Percentiles rank a stretch among this genome's conserved stretches.
Evolutionary conservation across 2,888 invertebrate species (phyloP).

Genomic region (Rhingia campestris): DNA sequence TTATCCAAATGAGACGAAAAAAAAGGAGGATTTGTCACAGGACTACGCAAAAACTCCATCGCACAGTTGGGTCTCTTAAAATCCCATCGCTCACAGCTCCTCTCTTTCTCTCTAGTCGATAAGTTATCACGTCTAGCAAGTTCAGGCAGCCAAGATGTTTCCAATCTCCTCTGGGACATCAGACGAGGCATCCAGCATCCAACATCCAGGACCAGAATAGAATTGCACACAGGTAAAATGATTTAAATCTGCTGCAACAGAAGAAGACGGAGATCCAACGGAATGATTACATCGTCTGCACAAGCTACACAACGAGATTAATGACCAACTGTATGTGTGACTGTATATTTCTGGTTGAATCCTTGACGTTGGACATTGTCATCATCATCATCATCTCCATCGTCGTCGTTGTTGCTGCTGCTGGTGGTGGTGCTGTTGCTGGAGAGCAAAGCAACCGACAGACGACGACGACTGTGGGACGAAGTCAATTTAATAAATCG

Average conservation of each 20-base stretch:
- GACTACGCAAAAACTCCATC: constrained; percentile 27
- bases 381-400: constrained; percentile 63
- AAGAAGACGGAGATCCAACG: constrained; percentile 56
- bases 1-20: constrained; percentile 49
- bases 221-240: constrained; percentile 65
- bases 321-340: constrained; percentile 50
- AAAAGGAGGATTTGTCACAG: constrained; percentile 52
- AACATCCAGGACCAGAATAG: constrained; percentile 6
- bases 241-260: constrained; percentile 60
- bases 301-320: constrained; percentile 59
- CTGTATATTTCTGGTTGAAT: constrained; percentile 41
- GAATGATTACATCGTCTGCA: constrained; percentile 62
- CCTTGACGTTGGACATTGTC: constrained; percentile 67
- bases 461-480: constrained; percentile 23
- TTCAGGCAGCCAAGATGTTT: constrained; percentile 64
- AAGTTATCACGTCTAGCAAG: constrained; percentile 62
- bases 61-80: constrained; percentile 50
- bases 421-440: background rate
- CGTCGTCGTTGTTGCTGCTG: background rate
- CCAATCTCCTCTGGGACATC: constrained; percentile 62
- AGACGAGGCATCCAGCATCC: constrained; percentile 36
- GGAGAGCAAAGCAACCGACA: constrained; percentile 8
- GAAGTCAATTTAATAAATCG: constrained; percentile 69
- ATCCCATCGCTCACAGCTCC: constrained; percentile 58
- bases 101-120: constrained; percentile 41